Base-by-base conservation (phyloP, 2,113 vertebrate genomes). In the Phylloscopus whistleri region DNA sequence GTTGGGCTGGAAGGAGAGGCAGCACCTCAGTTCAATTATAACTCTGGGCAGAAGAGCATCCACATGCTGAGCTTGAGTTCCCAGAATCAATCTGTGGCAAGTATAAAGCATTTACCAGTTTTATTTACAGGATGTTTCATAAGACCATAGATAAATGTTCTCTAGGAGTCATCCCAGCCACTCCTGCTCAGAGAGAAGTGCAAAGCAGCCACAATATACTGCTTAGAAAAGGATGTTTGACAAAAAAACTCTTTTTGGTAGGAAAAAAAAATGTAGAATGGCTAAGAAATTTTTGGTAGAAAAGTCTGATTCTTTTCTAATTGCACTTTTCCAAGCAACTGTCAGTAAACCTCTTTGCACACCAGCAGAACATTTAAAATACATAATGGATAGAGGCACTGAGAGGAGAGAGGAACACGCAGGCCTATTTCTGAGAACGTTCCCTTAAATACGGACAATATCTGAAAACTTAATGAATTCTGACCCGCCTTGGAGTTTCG, bases 381-480 rank as follows among this genome's bases (percentile, higher is more conserved):
- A 24, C 22, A 20, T 51, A 31, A 74, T 14, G 39, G 37, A 17
- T 37, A 56, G 41, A 53, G 41, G 8, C 63, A 41, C 26, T 28
- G 26, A 33, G 66, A 53, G 74, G 17, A 75, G 31, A 72, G 17
- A 63, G 20, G 46, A 39, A 48, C 16, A 4, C 16, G 21, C 24
- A 7, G 64, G 15, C 37, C 8, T 44, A 7, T n/a, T 9, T 81
- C 78, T 52, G 66, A 49, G 81, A 67, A 78, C 67, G 7, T 52
- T 75, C 64, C 9, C 30, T 84, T 66, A 44, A 73, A 22, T 37
- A 87, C 87, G 27, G 44, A 11, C 33, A 16, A 73, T 55, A 92
- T 73, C 52, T 80, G 68, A 63, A 81, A 81, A 83, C 63, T 67
- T 84, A 75, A 76, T 43, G 72, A n/a, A 70, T 74, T 76, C 41